Percentiles rank a stretch among this genome's conserved stretches.
These are phyloP conservation scores for Drosophila austrosaltans DNA, from an alignment of 2,888 invertebrate genomes.

Conservation along the genomic window DNA sequence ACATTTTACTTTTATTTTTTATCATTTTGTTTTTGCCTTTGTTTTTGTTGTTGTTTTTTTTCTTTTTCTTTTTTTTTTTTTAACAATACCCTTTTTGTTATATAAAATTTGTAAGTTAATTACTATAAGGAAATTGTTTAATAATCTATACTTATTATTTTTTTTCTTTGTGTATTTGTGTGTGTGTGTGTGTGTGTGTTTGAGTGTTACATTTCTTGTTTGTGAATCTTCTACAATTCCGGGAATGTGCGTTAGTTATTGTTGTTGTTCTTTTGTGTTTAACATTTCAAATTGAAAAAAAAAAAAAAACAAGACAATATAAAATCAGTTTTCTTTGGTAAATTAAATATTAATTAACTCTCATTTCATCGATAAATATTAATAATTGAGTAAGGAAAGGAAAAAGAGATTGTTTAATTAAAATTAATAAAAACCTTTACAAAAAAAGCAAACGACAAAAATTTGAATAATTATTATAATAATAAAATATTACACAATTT, in stretches of 20 bases:
- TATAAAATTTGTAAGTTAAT: constrained; percentile 63
- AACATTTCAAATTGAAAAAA: background rate
- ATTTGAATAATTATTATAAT: background rate
- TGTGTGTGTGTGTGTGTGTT: constrained; percentile 45
- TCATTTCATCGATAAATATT: constrained; percentile 4
- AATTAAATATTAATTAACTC: constrained; percentile 7
- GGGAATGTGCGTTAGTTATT: constrained; percentile 8
- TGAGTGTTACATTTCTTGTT: constrained; percentile 23
- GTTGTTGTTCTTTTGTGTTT: background rate
- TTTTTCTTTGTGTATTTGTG: constrained; percentile 50
- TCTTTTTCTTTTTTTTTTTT: constrained; percentile 28
- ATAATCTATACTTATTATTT: constrained; percentile 63
- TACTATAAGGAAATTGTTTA: constrained; percentile 72
- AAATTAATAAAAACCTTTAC: background rate
- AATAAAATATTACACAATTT: constrained; percentile 8
- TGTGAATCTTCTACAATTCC: background rate
- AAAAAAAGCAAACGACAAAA: background rate
- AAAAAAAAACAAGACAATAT: constrained; percentile 5
- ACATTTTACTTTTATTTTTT: constrained; percentile 11
- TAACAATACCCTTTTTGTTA: constrained; percentile 70
- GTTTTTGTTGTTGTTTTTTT: constrained; percentile 49
- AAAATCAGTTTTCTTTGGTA: constrained; percentile 17
- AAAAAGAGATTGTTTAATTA: background rate
- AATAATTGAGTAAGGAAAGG: background rate
- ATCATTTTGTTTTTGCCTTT: constrained; percentile 4